Conservation (phyloP, 2,888 invertebrate species). For the Biston stratarius region DNA sequence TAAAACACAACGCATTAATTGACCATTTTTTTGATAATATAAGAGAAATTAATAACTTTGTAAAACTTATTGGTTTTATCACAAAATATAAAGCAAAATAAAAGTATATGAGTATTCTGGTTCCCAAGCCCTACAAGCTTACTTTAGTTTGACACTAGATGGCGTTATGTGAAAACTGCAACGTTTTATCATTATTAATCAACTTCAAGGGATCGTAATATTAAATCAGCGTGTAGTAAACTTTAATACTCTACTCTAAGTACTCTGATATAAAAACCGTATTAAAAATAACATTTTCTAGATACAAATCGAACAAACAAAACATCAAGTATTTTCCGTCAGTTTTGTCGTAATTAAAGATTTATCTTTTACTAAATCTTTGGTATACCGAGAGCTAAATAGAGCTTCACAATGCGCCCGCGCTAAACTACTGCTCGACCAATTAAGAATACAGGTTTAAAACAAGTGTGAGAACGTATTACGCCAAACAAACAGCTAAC, state of each 20-base stretch:
- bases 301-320: not conserved
- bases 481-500: conserved; percentile 43
- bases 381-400: conserved; percentile 17
- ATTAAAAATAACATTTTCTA: not conserved
- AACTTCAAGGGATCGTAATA: too few relatives aligned
- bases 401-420: conserved; percentile 27
- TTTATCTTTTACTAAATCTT: conserved; percentile 28
- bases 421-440: conserved; percentile 31
- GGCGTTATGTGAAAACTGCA: too few relatives aligned
- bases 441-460: conserved; percentile 44
- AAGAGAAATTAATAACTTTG: too few relatives aligned
- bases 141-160: too few relatives aligned
- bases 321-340: conserved; percentile 7
- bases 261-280: not conserved
- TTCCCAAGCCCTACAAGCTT: too few relatives aligned
- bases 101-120: too few relatives aligned
- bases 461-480: conserved; percentile 61
- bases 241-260: too few relatives aligned
- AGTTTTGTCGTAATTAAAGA: conserved; percentile 29
- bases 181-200: too few relatives aligned
- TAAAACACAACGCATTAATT: not conserved
- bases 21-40: too few relatives aligned
- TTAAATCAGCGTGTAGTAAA: too few relatives aligned
- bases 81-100: too few relatives aligned
- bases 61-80: too few relatives aligned